Evolutionary conservation across 2,113 vertebrate genomes (phyloP).

Genomic region (Neodon shergylaensis): DNA sequence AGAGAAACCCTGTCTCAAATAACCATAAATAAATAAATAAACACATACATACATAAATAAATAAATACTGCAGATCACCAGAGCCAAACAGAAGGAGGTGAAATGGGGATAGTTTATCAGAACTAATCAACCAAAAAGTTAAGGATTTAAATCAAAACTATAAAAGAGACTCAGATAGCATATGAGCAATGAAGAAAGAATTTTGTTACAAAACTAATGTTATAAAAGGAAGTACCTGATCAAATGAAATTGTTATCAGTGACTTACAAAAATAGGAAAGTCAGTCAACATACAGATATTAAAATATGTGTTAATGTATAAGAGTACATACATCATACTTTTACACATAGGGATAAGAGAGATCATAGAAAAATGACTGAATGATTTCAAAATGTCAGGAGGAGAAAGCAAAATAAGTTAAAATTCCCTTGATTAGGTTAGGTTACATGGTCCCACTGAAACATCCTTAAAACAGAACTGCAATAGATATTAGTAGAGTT

Average conservation of each 20-base stretch:
- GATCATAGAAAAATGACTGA: background rate
- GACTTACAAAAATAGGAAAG: conserved; percentile 22
- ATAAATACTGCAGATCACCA: conserved; percentile 23
- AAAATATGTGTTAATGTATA: background rate
- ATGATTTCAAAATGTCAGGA: background rate
- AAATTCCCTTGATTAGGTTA: background rate
- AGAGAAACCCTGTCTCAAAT: no score
- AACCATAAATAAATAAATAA: no score
- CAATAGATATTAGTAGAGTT: background rate
- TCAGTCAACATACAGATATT: background rate
- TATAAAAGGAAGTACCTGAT: background rate
- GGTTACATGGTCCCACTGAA: background rate
- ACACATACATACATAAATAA: no score
- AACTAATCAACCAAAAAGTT: conserved; percentile 42
- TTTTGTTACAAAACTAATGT: background rate
- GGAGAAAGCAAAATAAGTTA: background rate
- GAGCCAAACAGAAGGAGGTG: conserved; percentile 60
- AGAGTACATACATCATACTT: background rate
- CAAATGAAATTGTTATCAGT: conserved; percentile 31
- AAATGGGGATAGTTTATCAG: conserved; percentile 66
- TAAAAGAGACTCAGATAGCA: conserved; percentile 44
- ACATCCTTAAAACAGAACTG: background rate
- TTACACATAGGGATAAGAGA: background rate
- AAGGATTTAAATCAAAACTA: conserved; percentile 68
- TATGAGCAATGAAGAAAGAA: background rate